Conservation (phyloP, 2,888 invertebrate genomes). For the Gandaritis pyraliata region DNA sequence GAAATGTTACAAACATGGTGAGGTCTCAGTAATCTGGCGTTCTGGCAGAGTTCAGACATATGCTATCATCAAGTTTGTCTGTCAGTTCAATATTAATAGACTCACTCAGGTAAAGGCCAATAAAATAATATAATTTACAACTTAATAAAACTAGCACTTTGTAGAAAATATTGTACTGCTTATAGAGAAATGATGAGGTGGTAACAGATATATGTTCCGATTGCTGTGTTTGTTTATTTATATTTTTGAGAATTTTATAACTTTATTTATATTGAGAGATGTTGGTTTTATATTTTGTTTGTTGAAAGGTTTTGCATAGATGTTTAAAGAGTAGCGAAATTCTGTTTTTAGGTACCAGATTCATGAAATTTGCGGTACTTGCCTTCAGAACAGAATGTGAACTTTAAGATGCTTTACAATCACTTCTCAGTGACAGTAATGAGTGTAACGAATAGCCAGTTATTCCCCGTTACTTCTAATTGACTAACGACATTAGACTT, state of each 20-base stretch:
- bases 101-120: slow-evolving; percentile 17
- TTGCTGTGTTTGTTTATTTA: slow-evolving; percentile 29
- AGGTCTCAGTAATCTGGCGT: no score
- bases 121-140: slow-evolving; percentile 20
- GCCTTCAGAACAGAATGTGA: slow-evolving; percentile 2
- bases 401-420: slow-evolving; percentile 6
- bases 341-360: no score
- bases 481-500: slow-evolving; percentile 11
- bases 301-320: neutral
- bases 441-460: neutral
- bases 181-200: slow-evolving; percentile 37
- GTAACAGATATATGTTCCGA: slow-evolving; percentile 32
- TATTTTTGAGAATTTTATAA: slow-evolving; percentile 25
- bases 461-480: neutral
- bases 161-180: slow-evolving; percentile 32
- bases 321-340: no score
- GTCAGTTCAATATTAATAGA: slow-evolving; percentile 15
- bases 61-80: slow-evolving; percentile 5
- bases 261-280: slow-evolving; percentile 32
- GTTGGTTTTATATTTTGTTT: slow-evolving; percentile 9
- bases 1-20: no score
- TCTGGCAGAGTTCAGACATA: neutral
- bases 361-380: neutral
- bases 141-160: slow-evolving; percentile 22
- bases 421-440: slow-evolving; percentile 12